phyloP scores from a whole-genome alignment of 2,888 invertebrate species.

The Lasius platythorax region DNA sequence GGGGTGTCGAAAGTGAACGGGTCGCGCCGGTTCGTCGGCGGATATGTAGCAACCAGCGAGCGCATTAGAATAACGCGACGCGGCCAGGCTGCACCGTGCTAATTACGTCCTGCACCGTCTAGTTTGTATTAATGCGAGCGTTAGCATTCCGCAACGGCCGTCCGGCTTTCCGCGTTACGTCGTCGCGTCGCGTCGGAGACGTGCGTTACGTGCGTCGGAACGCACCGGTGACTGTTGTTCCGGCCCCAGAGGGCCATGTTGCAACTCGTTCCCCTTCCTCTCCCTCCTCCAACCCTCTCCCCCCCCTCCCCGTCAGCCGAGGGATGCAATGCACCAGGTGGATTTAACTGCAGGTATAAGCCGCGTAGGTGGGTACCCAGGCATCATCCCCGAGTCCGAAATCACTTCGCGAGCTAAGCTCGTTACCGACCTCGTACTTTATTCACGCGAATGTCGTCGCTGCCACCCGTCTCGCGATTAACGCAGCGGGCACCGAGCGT shows the following conservation, averaged over 20 bases:
- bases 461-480: slow-evolving; percentile 30
- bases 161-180: slow-evolving; percentile 66
- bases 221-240: slow-evolving; percentile 46
- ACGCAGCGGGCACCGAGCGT: neutral
- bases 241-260: slow-evolving; percentile 41
- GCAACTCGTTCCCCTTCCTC: slow-evolving; percentile 6
- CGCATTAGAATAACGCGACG: slow-evolving; percentile 72
- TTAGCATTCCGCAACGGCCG: slow-evolving; percentile 79
- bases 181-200: slow-evolving; percentile 53
- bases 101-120: slow-evolving; percentile 77
- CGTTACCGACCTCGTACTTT: slow-evolving; percentile 58
- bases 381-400: slow-evolving; percentile 53
- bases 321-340: slow-evolving; percentile 70
- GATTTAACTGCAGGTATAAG: slow-evolving; percentile 73
- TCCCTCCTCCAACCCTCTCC: neutral
- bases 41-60: slow-evolving; percentile 59
- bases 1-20: slow-evolving; percentile 66
- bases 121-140: slow-evolving; percentile 82
- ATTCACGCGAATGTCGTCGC: slow-evolving; percentile 48
- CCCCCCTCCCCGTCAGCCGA: neutral
- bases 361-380: slow-evolving; percentile 5
- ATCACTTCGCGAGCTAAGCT: slow-evolving; percentile 60
- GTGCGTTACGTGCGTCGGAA: slow-evolving; percentile 61
- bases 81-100: slow-evolving; percentile 71
- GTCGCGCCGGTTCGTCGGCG: slow-evolving; percentile 20